phyloP scores from a whole-genome alignment of 92 coral and sea anemone genomes.

The Blastomussa wellsi region DNA sequence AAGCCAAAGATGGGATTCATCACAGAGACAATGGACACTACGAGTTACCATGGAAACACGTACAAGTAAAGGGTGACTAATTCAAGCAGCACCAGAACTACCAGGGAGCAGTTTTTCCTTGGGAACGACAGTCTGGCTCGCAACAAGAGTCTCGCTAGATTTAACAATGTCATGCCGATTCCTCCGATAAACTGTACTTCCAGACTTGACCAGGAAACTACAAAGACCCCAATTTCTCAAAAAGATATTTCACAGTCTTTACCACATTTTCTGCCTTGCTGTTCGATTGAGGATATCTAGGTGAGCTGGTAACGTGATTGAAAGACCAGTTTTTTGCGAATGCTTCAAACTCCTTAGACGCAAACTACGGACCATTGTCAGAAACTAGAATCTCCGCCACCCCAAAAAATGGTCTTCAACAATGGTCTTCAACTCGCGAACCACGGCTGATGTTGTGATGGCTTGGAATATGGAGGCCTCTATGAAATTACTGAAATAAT shows the following conservation, averaged over 20 bases:
- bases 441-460: constrained; percentile 19
- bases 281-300: no score
- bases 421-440: constrained; percentile 31
- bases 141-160: background rate
- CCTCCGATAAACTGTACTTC: background rate
- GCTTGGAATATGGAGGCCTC: no score
- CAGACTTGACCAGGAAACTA: constrained; percentile 11
- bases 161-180: constrained; percentile 9
- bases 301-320: no score
- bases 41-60: no score
- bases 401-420: constrained; percentile 49
- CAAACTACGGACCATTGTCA: no score
- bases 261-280: no score
- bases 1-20: constrained; percentile 11
- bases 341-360: background rate
- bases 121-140: background rate
- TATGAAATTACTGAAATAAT: no score
- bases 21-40: constrained; percentile 23
- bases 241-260: no score
- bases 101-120: background rate
- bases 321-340: constrained; percentile 7
- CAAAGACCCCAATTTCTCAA: background rate
- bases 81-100: no score
- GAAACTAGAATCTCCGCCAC: no score
- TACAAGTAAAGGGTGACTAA: no score